Base-by-base conservation (phyloP, 2,113 vertebrate genomes). In the Cephalopholis sonnerati region DNA sequence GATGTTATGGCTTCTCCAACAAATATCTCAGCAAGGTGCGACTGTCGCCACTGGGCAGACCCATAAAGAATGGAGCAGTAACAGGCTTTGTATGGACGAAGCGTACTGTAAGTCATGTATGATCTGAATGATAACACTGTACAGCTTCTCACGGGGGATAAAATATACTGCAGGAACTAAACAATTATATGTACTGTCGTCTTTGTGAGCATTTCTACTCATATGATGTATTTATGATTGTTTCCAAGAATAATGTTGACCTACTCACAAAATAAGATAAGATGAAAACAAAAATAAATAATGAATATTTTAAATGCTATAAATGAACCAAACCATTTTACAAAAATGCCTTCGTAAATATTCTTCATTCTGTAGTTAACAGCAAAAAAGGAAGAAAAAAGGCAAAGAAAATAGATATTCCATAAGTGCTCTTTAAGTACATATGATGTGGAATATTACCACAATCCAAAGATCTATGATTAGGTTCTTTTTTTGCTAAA, bases 391-490 rank as follows among this genome's bases (percentile, higher is more conserved):
- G 16, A 22, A 57, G 18, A 44, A 9, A 15, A n/a, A 54, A 22
- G 58, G 12, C 57, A 81, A 67, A 70, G 76, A 48, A 83, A 84
- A 88, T 62, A 85, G 68, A 90, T 85, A 82, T 87, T 82, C 65
- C 63, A 69, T 83, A 82, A 91, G 89, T 85, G 81, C 90, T 90
- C 90, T 93, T 93, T 93, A 93, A 91, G 73, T 84, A 86, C 87
- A 87, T 87, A 89, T 94, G 78, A 93, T 94, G 88, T 74, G 82
- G 90, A 93, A 86, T 92, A 94, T 93, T 90, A 93, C 71, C 73
- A 65, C 86, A 84, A 87, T 87, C 91, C 90, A 92, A 83, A 90
- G 89, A 93, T 91, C 93, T 92, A 94, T 93, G 91, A 95, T 95
- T 91, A 89, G 85, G 77, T 93, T 78, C 81, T 66, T 82, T 81